phyloP scores from a whole-genome alignment of 2,797 vertebrate genomes.

The Scolopax bukidnonensis region DNA sequence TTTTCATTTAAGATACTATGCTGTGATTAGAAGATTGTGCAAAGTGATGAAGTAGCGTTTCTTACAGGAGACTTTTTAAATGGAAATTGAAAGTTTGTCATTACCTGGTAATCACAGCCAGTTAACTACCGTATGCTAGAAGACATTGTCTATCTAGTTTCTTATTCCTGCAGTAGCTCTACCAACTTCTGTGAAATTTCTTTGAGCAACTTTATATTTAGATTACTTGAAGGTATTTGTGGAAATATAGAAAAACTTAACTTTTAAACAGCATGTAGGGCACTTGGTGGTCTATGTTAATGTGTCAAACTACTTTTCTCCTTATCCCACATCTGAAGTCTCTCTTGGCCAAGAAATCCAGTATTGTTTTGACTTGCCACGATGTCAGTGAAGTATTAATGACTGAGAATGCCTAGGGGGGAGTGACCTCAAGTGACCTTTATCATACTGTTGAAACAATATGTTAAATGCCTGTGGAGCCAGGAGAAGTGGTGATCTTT shows the following conservation, averaged over 20 bases:
- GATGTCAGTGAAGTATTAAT: background rate
- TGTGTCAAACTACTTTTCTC: background rate
- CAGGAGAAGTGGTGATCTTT: background rate
- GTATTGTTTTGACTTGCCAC: background rate
- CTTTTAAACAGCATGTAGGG: background rate
- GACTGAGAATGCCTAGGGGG: background rate
- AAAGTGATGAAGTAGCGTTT: background rate
- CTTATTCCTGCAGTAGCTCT: background rate
- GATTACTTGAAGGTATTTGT: background rate
- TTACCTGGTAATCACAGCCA: background rate
- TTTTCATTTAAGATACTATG: background rate
- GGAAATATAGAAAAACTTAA: background rate
- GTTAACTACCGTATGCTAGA: background rate
- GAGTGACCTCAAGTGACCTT: background rate
- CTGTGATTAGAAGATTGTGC: background rate
- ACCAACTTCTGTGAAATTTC: background rate
- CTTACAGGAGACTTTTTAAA: background rate
- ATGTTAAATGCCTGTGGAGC: background rate
- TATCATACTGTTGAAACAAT: background rate
- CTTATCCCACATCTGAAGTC: background rate
- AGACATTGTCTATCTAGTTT: background rate
- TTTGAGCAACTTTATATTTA: background rate
- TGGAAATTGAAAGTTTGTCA: background rate
- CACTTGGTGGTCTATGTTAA: background rate
- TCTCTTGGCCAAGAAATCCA: background rate